Evolutionary conservation across 64 coral and sea anemone species (phyloP).

Genomic region (Stichodactyla helianthus): DNA sequence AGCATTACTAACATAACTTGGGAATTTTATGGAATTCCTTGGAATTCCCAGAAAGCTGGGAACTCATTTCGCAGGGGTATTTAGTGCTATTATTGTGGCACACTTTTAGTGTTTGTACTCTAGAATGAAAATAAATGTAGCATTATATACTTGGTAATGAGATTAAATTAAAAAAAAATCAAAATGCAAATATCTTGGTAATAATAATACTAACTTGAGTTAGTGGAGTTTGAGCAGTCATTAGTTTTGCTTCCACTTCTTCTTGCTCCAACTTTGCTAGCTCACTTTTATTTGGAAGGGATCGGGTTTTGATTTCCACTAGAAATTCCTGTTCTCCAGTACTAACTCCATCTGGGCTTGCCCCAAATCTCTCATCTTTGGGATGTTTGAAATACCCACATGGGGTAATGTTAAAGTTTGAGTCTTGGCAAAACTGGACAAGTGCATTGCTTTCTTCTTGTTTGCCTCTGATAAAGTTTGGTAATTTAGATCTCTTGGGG

Average conservation of each 20-base stretch:
- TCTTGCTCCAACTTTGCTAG: slow-evolving; percentile 43
- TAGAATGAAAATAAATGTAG: too few relatives aligned
- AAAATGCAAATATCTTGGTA: too few relatives aligned
- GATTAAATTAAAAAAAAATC: too few relatives aligned
- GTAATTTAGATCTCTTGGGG: slow-evolving; percentile 49
- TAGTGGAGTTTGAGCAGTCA: slow-evolving; percentile 40
- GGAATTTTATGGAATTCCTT: too few relatives aligned
- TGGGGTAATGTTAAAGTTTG: slow-evolving; percentile 30
- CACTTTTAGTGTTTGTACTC: too few relatives aligned
- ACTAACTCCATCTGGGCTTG: slow-evolving; percentile 63
- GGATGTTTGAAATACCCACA: slow-evolving; percentile 78
- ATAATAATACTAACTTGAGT: slow-evolving; percentile 21
- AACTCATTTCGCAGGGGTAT: too few relatives aligned
- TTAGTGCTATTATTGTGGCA: too few relatives aligned
- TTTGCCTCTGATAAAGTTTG: slow-evolving; percentile 74
- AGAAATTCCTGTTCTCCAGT: slow-evolving; percentile 43
- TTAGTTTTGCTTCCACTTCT: slow-evolving; percentile 31
- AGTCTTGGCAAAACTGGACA: slow-evolving; percentile 44
- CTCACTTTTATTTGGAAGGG: slow-evolving; percentile 50
- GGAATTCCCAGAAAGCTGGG: too few relatives aligned
- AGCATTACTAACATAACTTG: too few relatives aligned
- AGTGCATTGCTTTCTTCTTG: slow-evolving; percentile 67
- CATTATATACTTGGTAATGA: too few relatives aligned
- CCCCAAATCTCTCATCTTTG: slow-evolving; percentile 56
- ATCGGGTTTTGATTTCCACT: slow-evolving; percentile 63